These are phyloP conservation scores for Myotis findleyi DNA, from an alignment of 2,797 vertebrate species.

Conservation along the genomic window DNA sequence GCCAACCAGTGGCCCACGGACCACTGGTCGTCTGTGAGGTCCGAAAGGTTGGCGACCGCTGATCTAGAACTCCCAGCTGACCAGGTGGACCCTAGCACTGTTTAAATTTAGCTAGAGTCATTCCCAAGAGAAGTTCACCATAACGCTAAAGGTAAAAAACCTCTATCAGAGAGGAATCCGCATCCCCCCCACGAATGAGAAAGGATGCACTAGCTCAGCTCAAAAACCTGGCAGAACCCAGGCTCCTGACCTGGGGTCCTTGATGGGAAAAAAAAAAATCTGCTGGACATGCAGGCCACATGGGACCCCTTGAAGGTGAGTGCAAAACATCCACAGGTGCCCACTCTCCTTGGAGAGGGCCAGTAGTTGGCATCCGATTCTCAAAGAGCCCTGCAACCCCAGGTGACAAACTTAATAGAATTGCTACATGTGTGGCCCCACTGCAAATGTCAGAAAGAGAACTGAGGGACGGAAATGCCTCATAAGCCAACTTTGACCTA, in stretches of 20 bases:
- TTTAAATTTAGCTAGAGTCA: not conserved
- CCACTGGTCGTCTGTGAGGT: no score
- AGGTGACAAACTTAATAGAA: not conserved
- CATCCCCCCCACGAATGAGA: fast-evolving
- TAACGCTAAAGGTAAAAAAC: not conserved
- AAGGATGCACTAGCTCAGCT: fast-evolving
- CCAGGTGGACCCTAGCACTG: not conserved
- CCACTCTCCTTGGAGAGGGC: not conserved
- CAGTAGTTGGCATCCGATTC: not conserved
- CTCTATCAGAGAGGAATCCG: not conserved
- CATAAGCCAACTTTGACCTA: not conserved
- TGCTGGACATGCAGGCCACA: fast-evolving
- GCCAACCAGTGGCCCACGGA: no score
- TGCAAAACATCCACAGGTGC: fast-evolving
- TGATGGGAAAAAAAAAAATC: not conserved
- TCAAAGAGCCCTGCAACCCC: not conserved
- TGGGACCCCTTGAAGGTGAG: not conserved
- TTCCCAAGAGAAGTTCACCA: not conserved
- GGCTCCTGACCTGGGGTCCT: not conserved
- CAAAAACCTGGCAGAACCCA: not conserved
- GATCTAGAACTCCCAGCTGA: not conserved
- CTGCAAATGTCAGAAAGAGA: fast-evolving
- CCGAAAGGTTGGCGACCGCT: no score
- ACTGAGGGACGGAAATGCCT: fast-evolving
- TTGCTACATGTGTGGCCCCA: fast-evolving